Evolutionary conservation across 2,797 vertebrate genomes (phyloP), one percentile per base, ranked within the genome.

Genomic region (Acanthiza pusilla): DNA sequence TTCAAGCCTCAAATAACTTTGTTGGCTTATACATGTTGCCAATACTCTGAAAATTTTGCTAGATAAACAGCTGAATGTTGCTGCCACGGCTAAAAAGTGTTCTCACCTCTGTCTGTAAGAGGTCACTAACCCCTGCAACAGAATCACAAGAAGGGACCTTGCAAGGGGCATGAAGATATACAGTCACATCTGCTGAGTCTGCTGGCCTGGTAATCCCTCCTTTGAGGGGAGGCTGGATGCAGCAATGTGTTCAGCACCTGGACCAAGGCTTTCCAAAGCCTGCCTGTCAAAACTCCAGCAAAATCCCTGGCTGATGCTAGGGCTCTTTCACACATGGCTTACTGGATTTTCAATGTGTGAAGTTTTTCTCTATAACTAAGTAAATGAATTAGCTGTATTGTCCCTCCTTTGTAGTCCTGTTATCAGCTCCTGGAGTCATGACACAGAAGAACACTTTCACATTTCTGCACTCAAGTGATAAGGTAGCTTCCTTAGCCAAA

Each of bases 11-110:
- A 27, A 36, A 29, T 16, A 72, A 14, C 53, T 85, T 80, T 40
- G 26, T 25, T 73, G 48, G 23, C n/a, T 66, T 23, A 25, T 13
- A 20, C 8, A 54, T 0, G 0, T 7, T 36, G 27, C 10, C 43
- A 85, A 3, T 4, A 18, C 48, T 51, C 51, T 30, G 30, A 66
- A 67, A 12, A n/a, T 51, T 67, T 63, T 67, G 16, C 40, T 40
- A 27, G 32, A 71, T 26, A 47, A 78, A 34, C 25, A 29, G 10
- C 16, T 50, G 34, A 38, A 66, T 73, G 42, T 70, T 2, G 1
- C 10, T 80, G 20, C 51, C 66, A 34, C 13, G 40, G 50, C 15
- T 13, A 53, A 38, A 77, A 74, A 36, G 1, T 7, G 15, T 45
- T 71, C 32, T 71, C 50, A 55, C 5, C 16, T 73, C 51, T 55